These are phyloP conservation scores for Columbina picui DNA, from an alignment of 2,113 vertebrate genomes.

Conservation along the genomic window DNA sequence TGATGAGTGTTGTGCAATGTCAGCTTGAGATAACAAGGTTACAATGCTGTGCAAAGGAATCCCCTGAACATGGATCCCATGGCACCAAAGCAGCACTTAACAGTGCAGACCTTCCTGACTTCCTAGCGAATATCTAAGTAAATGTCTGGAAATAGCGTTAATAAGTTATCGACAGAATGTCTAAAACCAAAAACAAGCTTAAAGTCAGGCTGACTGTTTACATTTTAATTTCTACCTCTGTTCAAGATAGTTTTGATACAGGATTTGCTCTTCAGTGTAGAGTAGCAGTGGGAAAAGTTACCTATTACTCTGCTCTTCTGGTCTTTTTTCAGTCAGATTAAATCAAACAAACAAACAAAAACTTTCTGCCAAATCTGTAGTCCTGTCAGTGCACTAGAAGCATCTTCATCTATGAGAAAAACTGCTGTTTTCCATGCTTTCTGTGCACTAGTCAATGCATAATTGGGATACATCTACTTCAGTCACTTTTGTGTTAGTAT, in stretches of 20 bases:
- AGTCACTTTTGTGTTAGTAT: background rate
- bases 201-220: background rate
- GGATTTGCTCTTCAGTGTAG: background rate
- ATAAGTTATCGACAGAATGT: background rate
- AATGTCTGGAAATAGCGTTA: background rate
- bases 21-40: conserved; percentile 45
- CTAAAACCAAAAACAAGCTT: background rate
- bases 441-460: background rate
- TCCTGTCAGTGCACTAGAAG: background rate
- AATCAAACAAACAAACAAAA: background rate
- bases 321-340: background rate
- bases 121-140: background rate
- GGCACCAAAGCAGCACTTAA: conserved; percentile 6
- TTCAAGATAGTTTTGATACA: background rate
- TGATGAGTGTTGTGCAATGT: background rate
- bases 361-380: background rate
- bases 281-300: background rate
- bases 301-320: background rate
- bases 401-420: background rate
- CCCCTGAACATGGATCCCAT: background rate
- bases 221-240: background rate
- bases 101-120: background rate
- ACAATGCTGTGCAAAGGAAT: background rate
- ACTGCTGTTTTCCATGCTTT: background rate
- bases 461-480: background rate